phyloP scores from a whole-genome alignment of 37 sponge, comb jelly and placozoan genomes.

The Oscarella lobularis region DNA sequence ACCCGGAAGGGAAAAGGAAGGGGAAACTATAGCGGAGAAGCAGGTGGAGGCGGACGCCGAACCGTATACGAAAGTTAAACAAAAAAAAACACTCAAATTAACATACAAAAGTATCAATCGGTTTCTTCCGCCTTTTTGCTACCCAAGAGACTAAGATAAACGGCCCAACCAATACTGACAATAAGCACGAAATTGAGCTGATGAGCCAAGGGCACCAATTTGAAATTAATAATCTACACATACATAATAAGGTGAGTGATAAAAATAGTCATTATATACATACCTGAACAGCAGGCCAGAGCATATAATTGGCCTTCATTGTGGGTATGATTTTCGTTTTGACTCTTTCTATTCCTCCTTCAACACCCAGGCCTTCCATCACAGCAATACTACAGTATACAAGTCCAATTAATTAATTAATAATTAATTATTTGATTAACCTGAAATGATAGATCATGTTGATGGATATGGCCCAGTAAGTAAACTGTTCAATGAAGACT shows the following conservation, averaged over 20 bases:
- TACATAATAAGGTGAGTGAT: neutral
- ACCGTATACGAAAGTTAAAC: too few species aligned
- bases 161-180: constrained; percentile 50
- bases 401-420: too few species aligned
- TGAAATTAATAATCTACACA: constrained; percentile 41
- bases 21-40: constrained; percentile 19
- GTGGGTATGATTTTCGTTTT: constrained; percentile 18
- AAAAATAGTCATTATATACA: neutral
- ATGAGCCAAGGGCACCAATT: constrained; percentile 40
- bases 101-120: too few species aligned
- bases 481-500: constrained; percentile 54
- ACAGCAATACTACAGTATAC: constrained; percentile 31
- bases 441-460: constrained; percentile 39
- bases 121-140: constrained; percentile 7
- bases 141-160: constrained; percentile 36
- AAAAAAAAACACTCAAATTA: too few species aligned
- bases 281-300: constrained; percentile 60
- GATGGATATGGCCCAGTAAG: constrained; percentile 46
- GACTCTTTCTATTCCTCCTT: constrained; percentile 20
- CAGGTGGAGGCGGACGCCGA: constrained; percentile 18
- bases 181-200: constrained; percentile 54
- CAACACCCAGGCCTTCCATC: constrained; percentile 20
- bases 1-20: constrained; percentile 26
- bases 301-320: constrained; percentile 51
- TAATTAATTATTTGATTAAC: constrained; percentile 2